Evolutionary conservation across 2,888 invertebrate species (phyloP).

Genomic region (Dione vanillae): DNA sequence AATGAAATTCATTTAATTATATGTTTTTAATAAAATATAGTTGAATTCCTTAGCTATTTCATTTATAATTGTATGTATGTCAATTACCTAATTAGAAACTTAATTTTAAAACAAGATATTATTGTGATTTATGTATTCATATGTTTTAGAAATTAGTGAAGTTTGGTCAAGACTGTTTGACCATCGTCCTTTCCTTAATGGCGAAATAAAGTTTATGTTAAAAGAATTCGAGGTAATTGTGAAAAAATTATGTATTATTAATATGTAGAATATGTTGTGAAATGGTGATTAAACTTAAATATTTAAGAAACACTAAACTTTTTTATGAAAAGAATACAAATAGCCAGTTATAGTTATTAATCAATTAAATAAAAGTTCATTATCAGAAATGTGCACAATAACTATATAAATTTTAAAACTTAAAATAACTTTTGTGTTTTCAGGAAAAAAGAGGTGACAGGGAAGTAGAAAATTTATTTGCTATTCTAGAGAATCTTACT

Average conservation of each 20-base stretch:
- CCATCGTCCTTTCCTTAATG: constrained; percentile 93
- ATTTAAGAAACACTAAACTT: not conserved
- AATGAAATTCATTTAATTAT: not conserved
- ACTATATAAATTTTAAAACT: not conserved
- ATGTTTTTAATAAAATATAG: not conserved
- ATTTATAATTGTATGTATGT: not conserved
- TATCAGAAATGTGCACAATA: no score
- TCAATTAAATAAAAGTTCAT: not conserved
- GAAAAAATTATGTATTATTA: not conserved
- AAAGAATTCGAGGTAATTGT: constrained; percentile 92
- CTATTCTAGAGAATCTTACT: constrained; percentile 89
- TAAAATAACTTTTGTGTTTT: constrained; percentile 39
- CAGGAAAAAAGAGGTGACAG: constrained; percentile 91
- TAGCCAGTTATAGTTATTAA: not conserved
- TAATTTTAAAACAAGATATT: not conserved
- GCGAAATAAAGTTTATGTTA: constrained; percentile 92
- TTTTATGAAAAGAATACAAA: not conserved
- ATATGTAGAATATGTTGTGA: not conserved
- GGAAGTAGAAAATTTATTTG: constrained; percentile 91
- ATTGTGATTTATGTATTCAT: constrained; percentile 1
- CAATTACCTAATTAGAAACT: not conserved
- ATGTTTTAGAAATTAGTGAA: constrained; percentile 88
- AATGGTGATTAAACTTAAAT: not conserved
- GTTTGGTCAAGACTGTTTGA: constrained; percentile 94
- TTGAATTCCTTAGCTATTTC: not conserved